Evolutionary conservation across 2,888 invertebrate species (phyloP).

Genomic region (Phyllotreta cruciferae): DNA sequence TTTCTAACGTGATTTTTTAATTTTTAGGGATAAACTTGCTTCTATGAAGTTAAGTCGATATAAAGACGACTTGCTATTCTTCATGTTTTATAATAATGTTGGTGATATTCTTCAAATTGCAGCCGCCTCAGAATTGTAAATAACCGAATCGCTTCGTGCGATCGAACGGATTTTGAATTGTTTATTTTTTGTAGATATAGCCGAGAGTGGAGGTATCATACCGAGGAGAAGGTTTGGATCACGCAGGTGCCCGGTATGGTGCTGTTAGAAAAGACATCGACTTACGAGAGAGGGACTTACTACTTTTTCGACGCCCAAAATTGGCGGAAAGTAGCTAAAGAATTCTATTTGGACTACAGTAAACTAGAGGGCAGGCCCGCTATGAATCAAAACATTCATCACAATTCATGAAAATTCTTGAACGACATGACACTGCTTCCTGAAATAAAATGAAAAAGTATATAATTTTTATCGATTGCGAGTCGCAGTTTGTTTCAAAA

Average conservation of each 20-base stretch:
- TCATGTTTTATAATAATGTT: conserved; percentile 98
- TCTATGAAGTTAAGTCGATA: conserved; percentile 95
- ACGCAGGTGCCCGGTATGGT: conserved; percentile 96
- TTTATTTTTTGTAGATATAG: conserved; percentile 74
- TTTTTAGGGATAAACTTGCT: conserved; percentile 86
- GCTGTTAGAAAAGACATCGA: conserved; percentile 92
- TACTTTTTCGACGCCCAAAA: conserved; percentile 99
- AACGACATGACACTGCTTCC: conserved; percentile 49
- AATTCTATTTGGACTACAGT: conserved; percentile 98
- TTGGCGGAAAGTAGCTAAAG: conserved; percentile 96
- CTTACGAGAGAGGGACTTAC: conserved; percentile 98
- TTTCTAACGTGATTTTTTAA: conserved; percentile 3
- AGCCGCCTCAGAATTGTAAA: conserved; percentile 96
- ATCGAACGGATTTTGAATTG: background rate
- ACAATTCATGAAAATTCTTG: conserved; percentile 46
- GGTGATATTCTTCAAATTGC: conserved; percentile 98
- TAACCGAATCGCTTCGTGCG: conserved; percentile 47
- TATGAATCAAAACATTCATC: conserved; percentile 66
- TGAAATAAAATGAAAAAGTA: conserved; percentile 60
- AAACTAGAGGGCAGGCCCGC: conserved; percentile 95
- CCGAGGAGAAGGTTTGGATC: conserved; percentile 98
- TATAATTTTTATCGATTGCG: conserved; percentile 52
- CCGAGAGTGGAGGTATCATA: conserved; percentile 99
- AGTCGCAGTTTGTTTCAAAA: conserved; percentile 14
- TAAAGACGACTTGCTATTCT: conserved; percentile 98